Evolutionary conservation across 2,797 vertebrate species (phyloP), one percentile per base, ranked within the genome.

Genomic region (Lacerta bilineata): DNA sequence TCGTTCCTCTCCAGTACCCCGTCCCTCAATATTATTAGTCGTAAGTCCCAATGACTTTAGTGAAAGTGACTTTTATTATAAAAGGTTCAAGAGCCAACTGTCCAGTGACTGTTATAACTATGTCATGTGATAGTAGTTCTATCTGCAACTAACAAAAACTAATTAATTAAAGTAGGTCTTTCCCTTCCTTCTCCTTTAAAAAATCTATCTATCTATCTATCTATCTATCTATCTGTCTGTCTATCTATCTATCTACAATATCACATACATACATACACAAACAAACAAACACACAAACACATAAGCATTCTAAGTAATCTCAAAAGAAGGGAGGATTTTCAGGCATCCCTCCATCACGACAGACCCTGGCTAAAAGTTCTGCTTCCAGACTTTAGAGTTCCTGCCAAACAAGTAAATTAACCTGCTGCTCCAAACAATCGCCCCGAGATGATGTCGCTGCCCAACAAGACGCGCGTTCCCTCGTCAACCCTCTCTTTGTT

Each of bases 401-500:
- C 68, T 75, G 79, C 83, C 88, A 82, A 87, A 27, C 46, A 33
- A 88, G 36, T 55, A 66, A 71, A 36, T 71, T 72, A 89, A 83
- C 88, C 87, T 85, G 90, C 46, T 80, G 85, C 61, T 64, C 33
- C 69, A 76, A 84, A 91, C 93, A 88, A 93, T 92, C 17, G 75
- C 76, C 50, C 41, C 43, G 77, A 90, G 76, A 88, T 79, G 80
- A 33, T 69, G 87, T 84, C 85, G 66, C 85, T 89, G 90, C 50
- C 89, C 80, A 36, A 89, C 71, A 85, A 76, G 79, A 46, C 85
- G 83, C 74, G 36, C 25, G 68, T 82, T 61, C 90, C 80, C 72
- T 29, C 59, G 69, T 87, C 86, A 91, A 88, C 86, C 33, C 84
- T 87, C 83, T 90, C 90, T 95, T 96, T 97, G 96, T 96, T 92